phyloP scores from a whole-genome alignment of 2,888 invertebrate genomes.

The Acanthoscelides obtectus region DNA sequence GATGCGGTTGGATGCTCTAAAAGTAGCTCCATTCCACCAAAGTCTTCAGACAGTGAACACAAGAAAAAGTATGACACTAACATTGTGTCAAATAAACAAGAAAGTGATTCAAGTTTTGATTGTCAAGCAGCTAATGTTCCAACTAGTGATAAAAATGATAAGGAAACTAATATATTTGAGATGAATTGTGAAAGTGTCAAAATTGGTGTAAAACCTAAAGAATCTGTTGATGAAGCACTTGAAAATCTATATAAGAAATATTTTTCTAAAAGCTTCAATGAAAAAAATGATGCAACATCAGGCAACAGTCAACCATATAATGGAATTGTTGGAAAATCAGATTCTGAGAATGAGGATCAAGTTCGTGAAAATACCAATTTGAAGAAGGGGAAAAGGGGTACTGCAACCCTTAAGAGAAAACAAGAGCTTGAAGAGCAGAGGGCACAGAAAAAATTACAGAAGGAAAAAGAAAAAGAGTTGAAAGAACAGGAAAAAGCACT shows the following conservation, averaged over 20 bases:
- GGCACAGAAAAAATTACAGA: slow-evolving; percentile 9
- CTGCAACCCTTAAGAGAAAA: slow-evolving; percentile 16
- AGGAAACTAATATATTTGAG: not conserved
- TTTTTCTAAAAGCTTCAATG: not conserved
- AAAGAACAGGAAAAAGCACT: slow-evolving; percentile 22
- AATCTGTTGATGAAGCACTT: not conserved
- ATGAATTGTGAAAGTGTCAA: not conserved
- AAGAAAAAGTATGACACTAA: not conserved
- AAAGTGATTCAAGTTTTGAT: not conserved
- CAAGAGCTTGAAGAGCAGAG: slow-evolving; percentile 3
- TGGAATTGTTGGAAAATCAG: not conserved
- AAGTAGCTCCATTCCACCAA: not conserved
- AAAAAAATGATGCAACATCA: not conserved
- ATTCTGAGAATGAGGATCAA: not conserved
- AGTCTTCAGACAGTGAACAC: not conserved
- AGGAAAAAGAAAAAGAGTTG: slow-evolving; percentile 16
- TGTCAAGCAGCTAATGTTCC: too few relatives aligned
- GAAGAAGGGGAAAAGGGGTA: slow-evolving; percentile 1
- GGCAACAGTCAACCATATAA: not conserved
- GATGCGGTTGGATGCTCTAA: not conserved
- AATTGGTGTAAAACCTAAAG: not conserved
- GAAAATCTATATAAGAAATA: not conserved
- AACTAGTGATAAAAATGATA: not conserved
- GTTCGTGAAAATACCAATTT: not conserved
- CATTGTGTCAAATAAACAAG: not conserved